These are phyloP conservation scores for Cephalophus harveyi DNA, from an alignment of 2,113 vertebrate genomes.

Conservation along the genomic window DNA sequence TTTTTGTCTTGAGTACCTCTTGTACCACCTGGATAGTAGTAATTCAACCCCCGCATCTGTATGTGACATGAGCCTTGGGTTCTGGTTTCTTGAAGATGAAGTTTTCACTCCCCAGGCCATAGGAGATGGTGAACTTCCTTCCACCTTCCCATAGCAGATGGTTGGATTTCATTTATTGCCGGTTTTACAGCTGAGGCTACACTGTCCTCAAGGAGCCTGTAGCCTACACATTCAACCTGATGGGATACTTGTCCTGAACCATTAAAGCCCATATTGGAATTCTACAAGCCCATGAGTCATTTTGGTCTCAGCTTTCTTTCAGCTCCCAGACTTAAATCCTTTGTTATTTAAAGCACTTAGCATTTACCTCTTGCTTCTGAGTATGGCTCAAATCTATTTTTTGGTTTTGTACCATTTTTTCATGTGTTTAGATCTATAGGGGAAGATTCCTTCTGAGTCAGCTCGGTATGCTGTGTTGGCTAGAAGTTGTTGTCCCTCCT, in stretches of 20 bases:
- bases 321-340: neutral
- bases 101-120: neutral
- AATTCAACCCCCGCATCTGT: neutral
- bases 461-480: neutral
- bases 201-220: neutral
- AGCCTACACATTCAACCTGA: neutral
- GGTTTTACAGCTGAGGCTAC: neutral
- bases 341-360: neutral
- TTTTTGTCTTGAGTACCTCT: neutral
- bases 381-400: neutral
- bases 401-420: neutral
- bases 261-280: neutral
- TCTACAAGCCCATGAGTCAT: neutral
- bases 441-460: neutral
- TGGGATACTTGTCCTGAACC: neutral
- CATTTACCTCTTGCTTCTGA: slow-evolving; percentile 19
- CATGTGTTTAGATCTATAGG: neutral
- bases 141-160: neutral
- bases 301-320: neutral
- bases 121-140: neutral
- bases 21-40: neutral
- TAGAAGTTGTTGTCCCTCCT: neutral
- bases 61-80: neutral
- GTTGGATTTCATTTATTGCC: neutral
- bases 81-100: neutral